These are phyloP conservation scores for Nettapus auritus DNA, from an alignment of 2,113 vertebrate species.

Conservation along the genomic window DNA sequence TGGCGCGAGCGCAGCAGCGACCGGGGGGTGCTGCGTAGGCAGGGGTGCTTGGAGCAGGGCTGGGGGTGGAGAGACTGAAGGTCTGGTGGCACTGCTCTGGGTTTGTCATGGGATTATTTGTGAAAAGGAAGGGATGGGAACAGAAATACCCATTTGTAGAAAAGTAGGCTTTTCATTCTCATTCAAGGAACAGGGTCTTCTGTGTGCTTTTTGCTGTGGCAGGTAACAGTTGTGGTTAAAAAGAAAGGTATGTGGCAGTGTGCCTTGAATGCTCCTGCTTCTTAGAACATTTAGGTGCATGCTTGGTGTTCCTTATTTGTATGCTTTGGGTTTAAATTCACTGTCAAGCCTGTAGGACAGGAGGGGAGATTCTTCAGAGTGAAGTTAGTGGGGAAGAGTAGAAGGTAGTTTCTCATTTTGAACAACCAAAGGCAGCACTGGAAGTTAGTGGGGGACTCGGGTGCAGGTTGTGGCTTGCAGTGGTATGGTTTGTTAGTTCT, in stretches of 20 bases:
- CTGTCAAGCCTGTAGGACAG: neutral
- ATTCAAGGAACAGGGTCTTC: neutral
- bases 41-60: neutral
- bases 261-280: neutral
- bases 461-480: neutral
- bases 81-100: rapidly evolving
- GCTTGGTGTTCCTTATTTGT: neutral
- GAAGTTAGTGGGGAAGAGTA: neutral
- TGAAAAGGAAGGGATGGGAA: neutral
- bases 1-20: neutral
- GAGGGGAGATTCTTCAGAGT: neutral
- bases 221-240: neutral
- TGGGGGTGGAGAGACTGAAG: neutral
- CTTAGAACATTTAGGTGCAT: neutral
- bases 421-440: neutral
- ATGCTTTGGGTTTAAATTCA: neutral
- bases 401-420: neutral
- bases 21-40: neutral
- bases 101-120: neutral
- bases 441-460: neutral
- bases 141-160: neutral
- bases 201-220: neutral
- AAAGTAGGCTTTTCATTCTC: neutral
- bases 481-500: neutral
- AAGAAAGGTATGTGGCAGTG: neutral